Conservation (phyloP, 2,113 vertebrate genomes). For the Pseudois nayaur region DNA sequence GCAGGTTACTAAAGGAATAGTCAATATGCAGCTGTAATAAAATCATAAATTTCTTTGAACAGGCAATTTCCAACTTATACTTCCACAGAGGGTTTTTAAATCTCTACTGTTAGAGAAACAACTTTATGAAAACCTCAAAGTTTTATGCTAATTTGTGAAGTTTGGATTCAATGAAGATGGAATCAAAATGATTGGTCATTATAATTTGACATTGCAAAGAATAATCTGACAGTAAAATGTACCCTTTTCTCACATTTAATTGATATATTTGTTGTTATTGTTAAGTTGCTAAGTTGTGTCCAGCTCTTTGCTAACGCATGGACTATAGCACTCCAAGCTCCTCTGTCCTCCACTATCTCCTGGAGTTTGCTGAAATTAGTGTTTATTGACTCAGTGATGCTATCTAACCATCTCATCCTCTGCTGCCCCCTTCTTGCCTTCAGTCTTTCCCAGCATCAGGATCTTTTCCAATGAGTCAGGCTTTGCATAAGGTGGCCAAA, state of each 20-base stretch:
- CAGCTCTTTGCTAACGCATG: neutral
- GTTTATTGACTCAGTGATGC: neutral
- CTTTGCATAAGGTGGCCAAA: neutral
- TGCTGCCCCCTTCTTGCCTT: neutral
- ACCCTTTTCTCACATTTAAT: neutral
- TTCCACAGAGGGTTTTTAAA: conserved; percentile 77
- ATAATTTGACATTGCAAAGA: neutral
- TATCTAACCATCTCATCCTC: neutral
- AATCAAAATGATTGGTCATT: conserved; percentile 47
- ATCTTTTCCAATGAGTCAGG: neutral
- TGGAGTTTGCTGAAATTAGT: neutral
- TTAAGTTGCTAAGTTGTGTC: neutral
- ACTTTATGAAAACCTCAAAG: conserved; percentile 71
- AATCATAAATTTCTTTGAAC: conserved; percentile 86
- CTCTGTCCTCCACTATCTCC: neutral
- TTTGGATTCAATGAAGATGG: conserved; percentile 54
- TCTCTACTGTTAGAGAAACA: conserved; percentile 76
- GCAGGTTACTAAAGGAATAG: conserved; percentile 81
- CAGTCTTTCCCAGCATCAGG: neutral
- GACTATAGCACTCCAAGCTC: neutral
- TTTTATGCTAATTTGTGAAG: conserved; percentile 72
- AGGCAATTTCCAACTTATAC: conserved; percentile 82
- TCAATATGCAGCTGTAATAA: conserved; percentile 84
- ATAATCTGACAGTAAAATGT: conserved; percentile 35
- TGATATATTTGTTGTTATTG: neutral